These are phyloP conservation scores for Chrysodeixis includens DNA, from an alignment of 2,888 invertebrate genomes.

Conservation along the genomic window DNA sequence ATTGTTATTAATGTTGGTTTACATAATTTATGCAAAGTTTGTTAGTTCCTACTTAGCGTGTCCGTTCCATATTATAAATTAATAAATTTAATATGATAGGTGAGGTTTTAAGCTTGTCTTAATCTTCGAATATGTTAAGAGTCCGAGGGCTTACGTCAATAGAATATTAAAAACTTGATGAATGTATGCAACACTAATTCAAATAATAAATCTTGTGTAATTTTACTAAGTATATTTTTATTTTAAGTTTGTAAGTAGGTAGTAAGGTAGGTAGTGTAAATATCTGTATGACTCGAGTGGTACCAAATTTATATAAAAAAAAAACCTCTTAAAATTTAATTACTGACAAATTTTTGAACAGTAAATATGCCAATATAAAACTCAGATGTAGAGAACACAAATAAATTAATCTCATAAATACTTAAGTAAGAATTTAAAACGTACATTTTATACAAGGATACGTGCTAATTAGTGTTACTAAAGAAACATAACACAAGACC, in stretches of 20 bases:
- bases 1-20: conserved; percentile 38
- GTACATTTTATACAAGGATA: not conserved
- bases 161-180: conserved; percentile 39
- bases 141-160: conserved; percentile 45
- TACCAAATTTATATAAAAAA: too few relatives aligned
- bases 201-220: not conserved
- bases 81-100: conserved; percentile 41
- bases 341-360: not conserved
- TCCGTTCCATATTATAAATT: conserved; percentile 48
- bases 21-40: conserved; percentile 55
- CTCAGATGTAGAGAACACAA: not conserved
- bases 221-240: too few relatives aligned
- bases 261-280: too few relatives aligned
- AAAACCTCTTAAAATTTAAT: not conserved
- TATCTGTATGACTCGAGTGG: too few relatives aligned
- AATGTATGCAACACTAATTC: conserved; percentile 15
- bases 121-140: conserved; percentile 49
- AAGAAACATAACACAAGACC: conserved; percentile 10
- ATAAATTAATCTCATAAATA: conserved; percentile 2
- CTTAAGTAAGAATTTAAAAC: not conserved
- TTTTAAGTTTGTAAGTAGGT: too few relatives aligned
- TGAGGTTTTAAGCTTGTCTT: conserved; percentile 44
- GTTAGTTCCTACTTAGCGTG: conserved; percentile 51
- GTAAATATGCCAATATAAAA: not conserved
- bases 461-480: conserved; percentile 7